Base-by-base conservation (phyloP, 2,113 vertebrate species). In the Mormoops blainvillei region DNA sequence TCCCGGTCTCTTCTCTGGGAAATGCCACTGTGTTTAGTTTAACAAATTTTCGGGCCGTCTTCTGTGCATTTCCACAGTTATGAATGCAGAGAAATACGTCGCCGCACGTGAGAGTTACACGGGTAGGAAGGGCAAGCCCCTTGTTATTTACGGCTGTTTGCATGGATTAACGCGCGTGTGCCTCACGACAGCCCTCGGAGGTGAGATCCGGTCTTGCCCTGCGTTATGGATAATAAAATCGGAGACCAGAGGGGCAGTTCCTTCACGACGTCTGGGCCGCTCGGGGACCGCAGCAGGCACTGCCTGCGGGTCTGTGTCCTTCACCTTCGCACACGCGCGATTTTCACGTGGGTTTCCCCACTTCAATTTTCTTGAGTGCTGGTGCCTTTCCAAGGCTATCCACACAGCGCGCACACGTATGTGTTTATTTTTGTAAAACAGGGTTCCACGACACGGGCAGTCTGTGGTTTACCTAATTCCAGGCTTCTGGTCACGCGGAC, bases 201-300 rank as follows among this genome's bases (percentile, higher is more conserved):
- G n/a, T n/a, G n/a, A 20, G 54, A 4, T 16, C 54, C 54, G 54
- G 3, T 16, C 50, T 16, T 15, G 50, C 16, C n/a, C 50, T 6
- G 19, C 7, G 3, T 24, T 6, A 24, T 7, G 24, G 8, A 0
- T 45, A 28, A 28, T 31, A 45, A n/a, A 33, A 10, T 0, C 0
- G 12, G 20, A 73, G 19, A 26, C 5, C 19, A n/a, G 48, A 68
- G 20, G 12, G 4, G 43, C 14, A 22, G 26, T 36, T 4, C 11
- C 26, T 3, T 22, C 20, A 31, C 1, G 1, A 65, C 13, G 31
- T 14, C 8, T 33, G 0, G 4, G 2, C 33, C 24, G 68, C 38
- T 22, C 5, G 2, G 2, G 68, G 68, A 5, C n/a, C 0, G n/a
- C 9, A 5, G 26, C 19, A n/a, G 67, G 15, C 16, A 14, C 58